phyloP scores from a whole-genome alignment of 2,888 invertebrate species.

The Chloromyia formosa region DNA sequence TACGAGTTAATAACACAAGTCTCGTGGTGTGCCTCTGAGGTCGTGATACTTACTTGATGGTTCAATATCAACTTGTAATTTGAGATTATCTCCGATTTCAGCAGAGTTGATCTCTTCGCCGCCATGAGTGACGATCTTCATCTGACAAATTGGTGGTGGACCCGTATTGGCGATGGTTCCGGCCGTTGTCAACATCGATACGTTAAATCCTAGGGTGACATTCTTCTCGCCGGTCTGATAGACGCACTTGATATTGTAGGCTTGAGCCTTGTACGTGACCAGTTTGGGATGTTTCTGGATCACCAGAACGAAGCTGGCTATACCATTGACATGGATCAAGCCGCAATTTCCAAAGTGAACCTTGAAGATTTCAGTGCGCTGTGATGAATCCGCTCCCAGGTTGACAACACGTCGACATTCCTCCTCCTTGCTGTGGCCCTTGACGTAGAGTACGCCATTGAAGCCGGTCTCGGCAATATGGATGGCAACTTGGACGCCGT shows the following conservation, averaged over 20 bases:
- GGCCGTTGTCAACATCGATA: slow-evolving; percentile 93
- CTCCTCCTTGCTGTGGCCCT: slow-evolving; percentile 93
- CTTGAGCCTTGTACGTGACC: slow-evolving; percentile 92
- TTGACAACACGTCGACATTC: slow-evolving; percentile 85
- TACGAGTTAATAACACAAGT: no score
- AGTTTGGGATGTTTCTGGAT: slow-evolving; percentile 97
- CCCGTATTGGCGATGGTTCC: slow-evolving; percentile 96
- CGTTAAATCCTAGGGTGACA: slow-evolving; percentile 91
- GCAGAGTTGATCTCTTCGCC: slow-evolving; percentile 91
- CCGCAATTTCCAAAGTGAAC: slow-evolving; percentile 93
- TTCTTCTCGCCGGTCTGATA: slow-evolving; percentile 94
- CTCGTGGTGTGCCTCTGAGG: background rate
- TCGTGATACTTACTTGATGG: slow-evolving; percentile 70
- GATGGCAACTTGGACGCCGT: slow-evolving; percentile 88
- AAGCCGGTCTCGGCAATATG: slow-evolving; percentile 79
- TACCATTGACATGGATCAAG: slow-evolving; percentile 88
- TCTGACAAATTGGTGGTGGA: slow-evolving; percentile 90
- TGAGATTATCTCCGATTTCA: slow-evolving; percentile 89
- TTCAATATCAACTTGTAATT: slow-evolving; percentile 85
- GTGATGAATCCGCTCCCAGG: slow-evolving; percentile 73
- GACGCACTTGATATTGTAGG: slow-evolving; percentile 95
- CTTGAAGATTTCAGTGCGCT: slow-evolving; percentile 80
- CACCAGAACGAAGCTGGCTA: slow-evolving; percentile 91
- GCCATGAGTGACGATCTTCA: slow-evolving; percentile 87
- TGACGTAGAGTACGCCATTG: slow-evolving; percentile 91